Evolutionary conservation across 2,888 invertebrate species (phyloP).

Genomic region (Scaptomyza cyrtandrae): DNA sequence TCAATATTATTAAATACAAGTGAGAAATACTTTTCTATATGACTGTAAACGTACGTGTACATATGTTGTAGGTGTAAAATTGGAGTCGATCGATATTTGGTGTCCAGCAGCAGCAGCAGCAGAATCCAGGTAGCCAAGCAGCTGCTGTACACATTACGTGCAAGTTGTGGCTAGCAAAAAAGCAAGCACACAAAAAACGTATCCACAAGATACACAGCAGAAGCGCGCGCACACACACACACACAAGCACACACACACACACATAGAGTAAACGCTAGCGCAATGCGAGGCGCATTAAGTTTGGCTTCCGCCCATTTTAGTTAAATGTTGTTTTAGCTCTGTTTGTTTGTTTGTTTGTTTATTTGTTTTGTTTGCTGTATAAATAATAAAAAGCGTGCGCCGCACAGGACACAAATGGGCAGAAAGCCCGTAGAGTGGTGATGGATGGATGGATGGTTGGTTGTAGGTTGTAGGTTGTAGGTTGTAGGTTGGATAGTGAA

Average conservation of each 20-base stretch:
- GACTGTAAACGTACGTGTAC: constrained; percentile 11
- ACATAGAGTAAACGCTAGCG: constrained; percentile 1
- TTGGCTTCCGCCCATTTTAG: constrained; percentile 58
- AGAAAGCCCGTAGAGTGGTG: background rate
- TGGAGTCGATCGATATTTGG: constrained; percentile 62
- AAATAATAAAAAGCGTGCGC: constrained; percentile 63
- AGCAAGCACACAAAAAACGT: constrained; percentile 38
- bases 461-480: too few species aligned
- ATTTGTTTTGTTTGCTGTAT: constrained; percentile 34
- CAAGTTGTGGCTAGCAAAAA: constrained; percentile 54
- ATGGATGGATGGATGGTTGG: background rate
- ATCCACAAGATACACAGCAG: constrained; percentile 65
- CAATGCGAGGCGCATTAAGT: constrained; percentile 36
- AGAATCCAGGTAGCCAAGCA: background rate
- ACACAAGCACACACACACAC: constrained; percentile 9
- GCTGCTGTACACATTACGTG: constrained; percentile 39
- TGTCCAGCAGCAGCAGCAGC: constrained; percentile 56
- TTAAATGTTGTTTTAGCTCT: constrained; percentile 22
- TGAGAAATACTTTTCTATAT: background rate
- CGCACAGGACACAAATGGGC: constrained; percentile 53
- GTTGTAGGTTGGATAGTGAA: background rate
- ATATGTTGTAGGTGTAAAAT: constrained; percentile 4
- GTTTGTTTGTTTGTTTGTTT: background rate
- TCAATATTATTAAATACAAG: too few species aligned
- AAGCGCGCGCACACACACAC: constrained; percentile 12